Percentiles rank a stretch among this genome's conserved stretches.
Evolutionary conservation across 2,888 invertebrate genomes (phyloP).

Genomic region (Phyllotreta cruciferae): DNA sequence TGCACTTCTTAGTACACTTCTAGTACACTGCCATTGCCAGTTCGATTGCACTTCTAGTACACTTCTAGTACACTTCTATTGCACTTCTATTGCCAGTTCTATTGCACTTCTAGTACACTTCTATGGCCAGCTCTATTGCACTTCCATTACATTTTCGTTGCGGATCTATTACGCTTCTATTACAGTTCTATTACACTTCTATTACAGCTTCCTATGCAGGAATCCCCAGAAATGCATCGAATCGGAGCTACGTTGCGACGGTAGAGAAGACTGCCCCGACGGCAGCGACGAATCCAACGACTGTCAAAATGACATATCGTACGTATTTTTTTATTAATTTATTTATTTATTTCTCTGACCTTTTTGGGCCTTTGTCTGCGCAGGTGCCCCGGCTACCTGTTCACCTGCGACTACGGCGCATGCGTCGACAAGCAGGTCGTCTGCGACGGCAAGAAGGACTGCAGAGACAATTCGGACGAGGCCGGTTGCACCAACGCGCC

Average conservation of each 20-base stretch:
- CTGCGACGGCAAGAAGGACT: conserved; percentile 63
- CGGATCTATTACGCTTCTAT: no score
- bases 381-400: conserved; percentile 60
- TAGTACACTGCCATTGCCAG: no score
- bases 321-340: conserved; percentile 6
- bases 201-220: conserved; percentile 47
- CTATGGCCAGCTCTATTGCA: no score
- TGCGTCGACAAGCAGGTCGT: conserved; percentile 58
- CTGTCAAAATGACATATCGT: conserved; percentile 38
- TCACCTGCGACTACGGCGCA: conserved; percentile 63
- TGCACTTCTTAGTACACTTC: no score
- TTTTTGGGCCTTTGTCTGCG: conserved; percentile 16
- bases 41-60: no score
- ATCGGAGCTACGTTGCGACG: conserved; percentile 59
- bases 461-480: conserved; percentile 64
- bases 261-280: conserved; percentile 60
- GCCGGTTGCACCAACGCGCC: conserved; percentile 54
- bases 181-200: no score
- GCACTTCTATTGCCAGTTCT: no score
- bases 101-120: no score
- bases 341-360: no score
- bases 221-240: conserved; percentile 56
- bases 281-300: conserved; percentile 59
- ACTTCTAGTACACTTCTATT: no score
- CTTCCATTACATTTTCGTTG: no score